Base-by-base conservation (phyloP, 2,113 vertebrate genomes). In the Petrocephalus zakoni region DNA sequence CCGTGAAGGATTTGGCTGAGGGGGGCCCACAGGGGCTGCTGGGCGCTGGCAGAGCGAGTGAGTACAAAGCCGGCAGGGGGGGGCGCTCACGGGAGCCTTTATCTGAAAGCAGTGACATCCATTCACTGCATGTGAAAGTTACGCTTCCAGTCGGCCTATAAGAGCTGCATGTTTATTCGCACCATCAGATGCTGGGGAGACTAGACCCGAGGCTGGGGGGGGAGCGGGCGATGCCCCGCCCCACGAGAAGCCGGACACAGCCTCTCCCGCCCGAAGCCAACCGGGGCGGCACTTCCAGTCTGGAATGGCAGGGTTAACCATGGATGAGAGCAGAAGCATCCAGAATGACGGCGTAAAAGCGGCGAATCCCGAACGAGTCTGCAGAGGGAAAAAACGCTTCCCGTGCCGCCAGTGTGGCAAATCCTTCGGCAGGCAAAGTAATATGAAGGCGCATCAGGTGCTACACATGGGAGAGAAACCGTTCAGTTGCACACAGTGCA, bases 401-500 rank as follows among this genome's bases (percentile, higher is more conserved):
- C 55, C 22, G 9, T 90, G 89, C 68, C 52, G 2, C 10, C 29
- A 68, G 21, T 90, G 89, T 17, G 87, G 82, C 47, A 90, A 90
- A 87, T 15, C 25, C 46, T 90, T 90, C 19, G 42, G 51, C 84
- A 56, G 85, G 87, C 75, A 2, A 87, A 89, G 58, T 85, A 61
- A 84, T 13, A 58, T 47, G 15, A 1, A 89, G 56, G 82, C 86
- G 13, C 86, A 89, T 42, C 78, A 58, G 51, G 34, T 72, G 6
- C 88, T 88, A 19, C 88, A 88, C 82, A 87, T 37, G 0, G 61
- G 75, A 34, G 61, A 78, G 64, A 88, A 85, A 75, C 86, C 87
- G 1, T 89, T 88, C 25, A 87, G n/a, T 21, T 90, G 90, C 61
- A 64, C 78, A 2, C 86, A 85, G 56, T 90, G 90, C 17, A 58